A percentile compares a stretch with the other conserved stretches of the same genome.
These are phyloP conservation scores for Manduca sexta DNA, from an alignment of 1,140 invertebrate species.

Conservation along the genomic window DNA sequence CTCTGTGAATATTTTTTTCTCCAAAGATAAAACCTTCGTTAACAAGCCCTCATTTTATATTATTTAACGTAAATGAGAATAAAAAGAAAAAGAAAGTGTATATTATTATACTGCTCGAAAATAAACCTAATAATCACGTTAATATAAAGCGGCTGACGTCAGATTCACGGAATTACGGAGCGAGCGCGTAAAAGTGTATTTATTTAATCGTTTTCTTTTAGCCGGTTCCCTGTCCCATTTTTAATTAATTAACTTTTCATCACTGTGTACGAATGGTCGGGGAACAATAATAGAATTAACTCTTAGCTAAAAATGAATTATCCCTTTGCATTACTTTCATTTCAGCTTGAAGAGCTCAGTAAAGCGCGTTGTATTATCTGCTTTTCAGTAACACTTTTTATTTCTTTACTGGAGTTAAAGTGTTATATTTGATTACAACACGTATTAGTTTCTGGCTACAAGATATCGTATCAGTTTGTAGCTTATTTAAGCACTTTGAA, in stretches of 20 bases:
- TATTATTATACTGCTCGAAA: not conserved
- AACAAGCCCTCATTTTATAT: not conserved
- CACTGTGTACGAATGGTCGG: not conserved
- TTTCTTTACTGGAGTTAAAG: no score
- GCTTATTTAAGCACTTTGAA: no score
- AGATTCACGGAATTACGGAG: no score
- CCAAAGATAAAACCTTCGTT: no score
- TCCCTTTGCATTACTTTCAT: slow-evolving; percentile 5
- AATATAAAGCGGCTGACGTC: no score
- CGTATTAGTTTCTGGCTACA: no score
- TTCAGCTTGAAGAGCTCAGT: slow-evolving; percentile 3
- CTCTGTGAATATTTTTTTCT: no score
- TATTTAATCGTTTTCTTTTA: slow-evolving; percentile 9
- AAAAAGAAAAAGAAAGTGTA: no score
- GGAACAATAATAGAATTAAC: slow-evolving; percentile 9
- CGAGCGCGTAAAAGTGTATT: not conserved
- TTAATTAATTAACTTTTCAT: slow-evolving; percentile 12
- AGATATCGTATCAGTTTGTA: no score
- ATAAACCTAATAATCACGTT: no score
- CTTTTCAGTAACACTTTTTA: not conserved
- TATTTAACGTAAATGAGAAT: not conserved
- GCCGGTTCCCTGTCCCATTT: not conserved
- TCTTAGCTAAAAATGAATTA: slow-evolving; percentile 6
- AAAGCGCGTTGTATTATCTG: not conserved
- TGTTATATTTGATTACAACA: no score